A percentile compares a stretch with the other conserved stretches of the same genome.
phyloP scores from a whole-genome alignment of 1,140 invertebrate species.

The Chelonus insularis region DNA sequence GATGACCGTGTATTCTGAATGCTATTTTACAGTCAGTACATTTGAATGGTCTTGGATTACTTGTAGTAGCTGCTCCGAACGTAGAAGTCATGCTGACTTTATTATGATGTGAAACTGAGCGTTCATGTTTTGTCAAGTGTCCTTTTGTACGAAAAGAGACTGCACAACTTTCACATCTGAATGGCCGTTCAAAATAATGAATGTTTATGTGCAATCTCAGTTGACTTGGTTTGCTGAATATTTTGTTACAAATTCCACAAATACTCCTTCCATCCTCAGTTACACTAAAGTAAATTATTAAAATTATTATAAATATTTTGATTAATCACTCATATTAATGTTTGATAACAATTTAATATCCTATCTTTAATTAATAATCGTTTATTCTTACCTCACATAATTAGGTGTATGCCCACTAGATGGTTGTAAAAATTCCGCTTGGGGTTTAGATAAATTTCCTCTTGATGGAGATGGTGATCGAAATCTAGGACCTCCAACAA shows the following conservation, averaged over 20 bases:
- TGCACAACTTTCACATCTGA: constrained; percentile 86
- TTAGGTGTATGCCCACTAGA: constrained; percentile 50
- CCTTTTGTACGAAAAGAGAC: constrained; percentile 90
- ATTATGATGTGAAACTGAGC: constrained; percentile 87
- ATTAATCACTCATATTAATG: not conserved
- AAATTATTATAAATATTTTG: constrained; percentile 34
- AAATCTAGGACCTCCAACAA: constrained; percentile 51
- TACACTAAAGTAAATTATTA: constrained; percentile 49
- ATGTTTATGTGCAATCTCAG: constrained; percentile 91
- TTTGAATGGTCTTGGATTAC: constrained; percentile 91
- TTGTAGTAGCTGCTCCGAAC: constrained; percentile 79
- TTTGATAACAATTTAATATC: no score
- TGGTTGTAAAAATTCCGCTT: constrained; percentile 60
- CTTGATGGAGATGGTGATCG: constrained; percentile 39
- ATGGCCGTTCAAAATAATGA: constrained; percentile 92
- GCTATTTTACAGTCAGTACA: constrained; percentile 95
- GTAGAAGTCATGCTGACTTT: constrained; percentile 85
- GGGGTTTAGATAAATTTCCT: constrained; percentile 43
- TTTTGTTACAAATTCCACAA: constrained; percentile 88
- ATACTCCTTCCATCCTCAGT: constrained; percentile 79
- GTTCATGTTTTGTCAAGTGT: constrained; percentile 89
- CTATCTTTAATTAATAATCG: no score
- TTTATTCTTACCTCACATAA: constrained; percentile 60
- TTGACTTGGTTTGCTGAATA: constrained; percentile 88
- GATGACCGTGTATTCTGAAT: constrained; percentile 93